A percentile compares a stretch with the other conserved stretches of the same genome.
These are phyloP conservation scores for Teleogryllus occipitalis DNA, from an alignment of 1,140 invertebrate genomes.

Conservation along the genomic window DNA sequence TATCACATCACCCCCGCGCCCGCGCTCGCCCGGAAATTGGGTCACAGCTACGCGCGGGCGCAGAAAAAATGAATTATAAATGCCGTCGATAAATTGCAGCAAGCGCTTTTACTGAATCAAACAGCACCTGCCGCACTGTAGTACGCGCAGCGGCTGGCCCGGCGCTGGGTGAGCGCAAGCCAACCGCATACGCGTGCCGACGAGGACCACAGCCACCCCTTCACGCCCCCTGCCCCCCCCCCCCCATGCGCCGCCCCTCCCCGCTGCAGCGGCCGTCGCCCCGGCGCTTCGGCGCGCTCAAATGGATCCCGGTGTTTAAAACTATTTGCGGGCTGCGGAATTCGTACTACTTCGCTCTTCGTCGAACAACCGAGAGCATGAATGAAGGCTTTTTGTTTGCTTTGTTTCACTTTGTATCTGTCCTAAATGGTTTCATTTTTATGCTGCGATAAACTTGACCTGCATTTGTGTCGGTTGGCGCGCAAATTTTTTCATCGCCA, in stretches of 20 bases:
- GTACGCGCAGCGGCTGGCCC: background rate
- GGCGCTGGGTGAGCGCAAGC: background rate
- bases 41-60: background rate
- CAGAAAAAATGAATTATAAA: constrained; percentile 2
- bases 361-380: background rate
- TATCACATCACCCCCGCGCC: background rate
- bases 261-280: too few relatives aligned
- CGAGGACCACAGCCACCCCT: background rate
- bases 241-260: background rate
- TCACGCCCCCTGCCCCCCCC: background rate
- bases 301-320: background rate
- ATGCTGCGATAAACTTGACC: constrained; percentile 3
- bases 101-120: background rate
- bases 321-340: background rate
- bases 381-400: background rate
- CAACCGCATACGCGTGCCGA: background rate
- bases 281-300: background rate
- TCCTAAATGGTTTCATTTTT: constrained; percentile 2
- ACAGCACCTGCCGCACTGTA: background rate
- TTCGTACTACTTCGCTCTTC: background rate
- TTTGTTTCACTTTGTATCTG: background rate
- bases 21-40: background rate
- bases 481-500: background rate
- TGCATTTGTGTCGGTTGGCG: background rate
- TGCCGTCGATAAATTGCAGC: background rate